These are phyloP conservation scores for Candidula unifasciata DNA, from an alignment of 2,888 invertebrate genomes.

Conservation along the genomic window DNA sequence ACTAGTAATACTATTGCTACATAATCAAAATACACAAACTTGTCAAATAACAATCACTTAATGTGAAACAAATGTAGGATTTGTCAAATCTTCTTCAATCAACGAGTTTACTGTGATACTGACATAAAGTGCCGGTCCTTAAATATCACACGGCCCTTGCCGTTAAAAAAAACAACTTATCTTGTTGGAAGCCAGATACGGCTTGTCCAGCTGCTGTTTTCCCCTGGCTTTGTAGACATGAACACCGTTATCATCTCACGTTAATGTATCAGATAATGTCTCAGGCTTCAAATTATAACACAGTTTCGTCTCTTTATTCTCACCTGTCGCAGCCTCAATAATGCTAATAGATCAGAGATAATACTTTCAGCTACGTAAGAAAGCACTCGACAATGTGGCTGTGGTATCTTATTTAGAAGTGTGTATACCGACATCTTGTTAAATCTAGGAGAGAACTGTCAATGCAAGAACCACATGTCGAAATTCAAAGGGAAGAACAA, in stretches of 20 bases:
- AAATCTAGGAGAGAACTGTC: no score
- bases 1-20: no score
- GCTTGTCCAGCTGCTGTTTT: slow-evolving; percentile 4
- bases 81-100: background rate
- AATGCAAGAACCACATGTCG: no score
- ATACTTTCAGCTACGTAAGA: no score
- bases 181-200: slow-evolving; percentile 39
- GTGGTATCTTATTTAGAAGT: no score
- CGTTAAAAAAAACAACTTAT: slow-evolving; percentile 19
- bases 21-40: no score
- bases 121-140: slow-evolving; percentile 22
- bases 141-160: slow-evolving; percentile 42
- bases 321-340: no score
- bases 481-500: no score
- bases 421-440: no score
- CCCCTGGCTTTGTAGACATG: slow-evolving; percentile 25
- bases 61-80: background rate
- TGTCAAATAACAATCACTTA: background rate
- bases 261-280: slow-evolving; percentile 28
- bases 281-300: slow-evolving; percentile 7
- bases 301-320: no score
- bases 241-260: slow-evolving; percentile 33
- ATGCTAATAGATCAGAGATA: no score
- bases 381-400: no score
- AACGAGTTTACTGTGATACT: background rate